These are phyloP conservation scores for Sphyrna mokarran DNA, from an alignment of 2,113 vertebrate genomes.

Conservation along the genomic window DNA sequence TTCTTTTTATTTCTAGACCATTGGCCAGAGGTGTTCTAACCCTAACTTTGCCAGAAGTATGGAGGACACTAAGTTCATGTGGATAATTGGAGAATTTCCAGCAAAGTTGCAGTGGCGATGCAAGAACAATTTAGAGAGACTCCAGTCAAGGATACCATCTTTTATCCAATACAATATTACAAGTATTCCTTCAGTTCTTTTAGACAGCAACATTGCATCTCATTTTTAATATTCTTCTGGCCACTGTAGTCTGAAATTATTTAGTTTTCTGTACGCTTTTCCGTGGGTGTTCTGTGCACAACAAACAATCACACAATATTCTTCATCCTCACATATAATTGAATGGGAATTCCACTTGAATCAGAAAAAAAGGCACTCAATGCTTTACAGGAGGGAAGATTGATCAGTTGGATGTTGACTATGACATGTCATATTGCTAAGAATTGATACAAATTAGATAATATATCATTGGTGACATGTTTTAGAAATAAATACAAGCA, in stretches of 20 bases:
- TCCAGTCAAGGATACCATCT: background rate
- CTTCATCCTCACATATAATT: background rate
- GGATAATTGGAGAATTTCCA: background rate
- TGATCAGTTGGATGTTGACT: background rate
- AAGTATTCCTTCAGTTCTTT: background rate
- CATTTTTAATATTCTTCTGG: background rate
- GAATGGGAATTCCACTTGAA: background rate
- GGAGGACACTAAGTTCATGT: background rate
- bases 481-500: background rate
- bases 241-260: background rate
- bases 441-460: background rate
- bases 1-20: background rate
- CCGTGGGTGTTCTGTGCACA: background rate
- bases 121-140: background rate
- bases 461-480: background rate
- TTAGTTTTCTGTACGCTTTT: background rate
- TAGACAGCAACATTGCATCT: background rate
- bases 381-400: background rate
- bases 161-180: background rate
- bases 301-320: background rate
- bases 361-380: background rate
- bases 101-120: background rate
- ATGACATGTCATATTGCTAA: slow-evolving; percentile 5
- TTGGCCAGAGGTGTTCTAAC: background rate
- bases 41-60: background rate